phyloP scores from a whole-genome alignment of 2,888 invertebrate genomes.

The Apamea anceps region DNA sequence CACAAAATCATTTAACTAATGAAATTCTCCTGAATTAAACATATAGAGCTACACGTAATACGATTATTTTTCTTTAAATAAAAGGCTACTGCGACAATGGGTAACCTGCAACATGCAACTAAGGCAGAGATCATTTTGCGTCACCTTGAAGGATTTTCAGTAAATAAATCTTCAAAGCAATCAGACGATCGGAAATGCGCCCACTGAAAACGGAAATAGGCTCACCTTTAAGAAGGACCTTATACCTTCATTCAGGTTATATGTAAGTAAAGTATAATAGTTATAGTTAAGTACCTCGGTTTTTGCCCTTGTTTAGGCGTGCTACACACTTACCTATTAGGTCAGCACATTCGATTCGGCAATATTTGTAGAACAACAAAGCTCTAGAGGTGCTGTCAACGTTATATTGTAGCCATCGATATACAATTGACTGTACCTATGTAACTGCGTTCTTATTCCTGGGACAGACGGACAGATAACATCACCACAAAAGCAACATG shows the following conservation, averaged over 20 bases:
- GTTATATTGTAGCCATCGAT: not conserved
- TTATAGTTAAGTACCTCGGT: not conserved
- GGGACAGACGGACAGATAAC: not conserved
- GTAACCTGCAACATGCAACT: not conserved
- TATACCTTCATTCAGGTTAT: not conserved
- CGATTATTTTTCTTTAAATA: no score
- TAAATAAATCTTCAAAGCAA: constrained; percentile 9
- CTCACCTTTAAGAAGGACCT: not conserved
- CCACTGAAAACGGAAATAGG: not conserved
- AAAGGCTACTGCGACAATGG: not conserved
- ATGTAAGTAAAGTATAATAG: not conserved
- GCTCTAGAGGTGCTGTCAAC: not conserved
- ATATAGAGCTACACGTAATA: not conserved
- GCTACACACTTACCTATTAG: not conserved
- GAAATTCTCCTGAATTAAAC: no score
- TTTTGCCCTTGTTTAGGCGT: not conserved
- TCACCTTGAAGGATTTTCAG: no score
- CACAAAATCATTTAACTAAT: not conserved
- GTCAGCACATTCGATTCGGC: not conserved
- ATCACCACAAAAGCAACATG: not conserved
- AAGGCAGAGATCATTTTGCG: not conserved
- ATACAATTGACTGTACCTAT: not conserved
- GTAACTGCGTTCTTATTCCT: not conserved
- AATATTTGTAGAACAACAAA: not conserved
- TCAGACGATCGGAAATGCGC: constrained; percentile 3